Evolutionary conservation across 2,888 invertebrate species (phyloP), one percentile per base, ranked within the genome.

Genomic region (Parapristionchus giblindavisi): DNA sequence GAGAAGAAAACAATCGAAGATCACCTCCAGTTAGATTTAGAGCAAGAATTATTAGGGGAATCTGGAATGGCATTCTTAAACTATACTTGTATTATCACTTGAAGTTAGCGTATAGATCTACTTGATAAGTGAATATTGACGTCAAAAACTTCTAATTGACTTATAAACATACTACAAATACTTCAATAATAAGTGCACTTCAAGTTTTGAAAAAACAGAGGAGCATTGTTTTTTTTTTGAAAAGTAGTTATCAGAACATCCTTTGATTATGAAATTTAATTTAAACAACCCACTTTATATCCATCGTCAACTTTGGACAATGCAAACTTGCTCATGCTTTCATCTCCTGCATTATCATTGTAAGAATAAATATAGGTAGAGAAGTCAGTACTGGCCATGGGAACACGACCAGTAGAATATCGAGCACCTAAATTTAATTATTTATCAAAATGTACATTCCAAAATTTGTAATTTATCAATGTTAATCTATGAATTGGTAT

Each of bases 321-420:
- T 0, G 91, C 89, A 88, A 93, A 95, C 60, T 89, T 85, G 85
- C 21, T 82, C 61, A 95, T 89, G 17, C 87, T 79, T 65, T 90
- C 88, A 79, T 90, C 90, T 0, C 89, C 88, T 4, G 84, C 82
- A 66, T 92, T 92, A 83, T 92, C 91, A 85, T 93, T 93, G 88
- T 94, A 94, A 0, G 94, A 92, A 90, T 96, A 96, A 0, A 92
- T 90, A 66, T 91, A 91, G 2, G 92, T 92, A 0, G 95, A 95
- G 89, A 95, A 95, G 89, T 96, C 96, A 72, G 92, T 91, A 11
- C 95, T 94, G 1, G 92, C 95, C 77, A 95, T 93, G 0, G 95
- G 93, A 6, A 94, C 91, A 58, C 96, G 91, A 60, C 93, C 92
- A 80, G 95, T 87, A 83, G 92, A 93, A 89, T 94, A 96, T 79